Conservation (phyloP, 2,113 vertebrate genomes). For the Saccopteryx bilineata region DNA sequence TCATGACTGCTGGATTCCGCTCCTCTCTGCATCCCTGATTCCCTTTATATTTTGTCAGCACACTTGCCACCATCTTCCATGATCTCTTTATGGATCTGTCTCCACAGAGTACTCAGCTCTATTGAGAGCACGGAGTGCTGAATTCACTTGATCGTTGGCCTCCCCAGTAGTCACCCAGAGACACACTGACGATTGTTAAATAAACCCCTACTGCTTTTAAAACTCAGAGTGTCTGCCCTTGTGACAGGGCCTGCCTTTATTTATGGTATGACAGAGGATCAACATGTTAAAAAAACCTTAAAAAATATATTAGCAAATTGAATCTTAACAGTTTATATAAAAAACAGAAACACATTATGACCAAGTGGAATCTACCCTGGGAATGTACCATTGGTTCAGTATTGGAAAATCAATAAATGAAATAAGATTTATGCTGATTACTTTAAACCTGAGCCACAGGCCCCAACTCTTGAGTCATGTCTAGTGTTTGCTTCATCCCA, state of each 20-base stretch:
- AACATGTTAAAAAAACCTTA: neutral
- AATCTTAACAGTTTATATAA: neutral
- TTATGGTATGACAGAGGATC: neutral
- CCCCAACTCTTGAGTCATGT: neutral
- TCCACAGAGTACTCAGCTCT: neutral
- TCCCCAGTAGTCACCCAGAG: neutral
- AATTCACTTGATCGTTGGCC: neutral
- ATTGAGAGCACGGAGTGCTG: neutral
- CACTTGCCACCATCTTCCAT: neutral
- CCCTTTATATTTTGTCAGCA: neutral
- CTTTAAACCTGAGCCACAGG: neutral
- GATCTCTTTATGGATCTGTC: neutral
- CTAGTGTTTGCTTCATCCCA: neutral
- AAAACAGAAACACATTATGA: neutral
- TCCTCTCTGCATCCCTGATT: neutral
- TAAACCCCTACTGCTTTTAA: neutral
- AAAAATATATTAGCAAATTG: constrained; percentile 13
- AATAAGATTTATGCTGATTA: neutral
- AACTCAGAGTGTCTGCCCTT: neutral
- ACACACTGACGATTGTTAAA: neutral
- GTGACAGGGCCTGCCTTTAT: neutral
- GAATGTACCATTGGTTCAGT: neutral
- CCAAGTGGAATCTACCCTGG: neutral
- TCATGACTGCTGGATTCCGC: neutral
- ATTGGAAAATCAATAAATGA: neutral